phyloP scores from a whole-genome alignment of 2,888 invertebrate species.

The Cheilosia pagana region DNA sequence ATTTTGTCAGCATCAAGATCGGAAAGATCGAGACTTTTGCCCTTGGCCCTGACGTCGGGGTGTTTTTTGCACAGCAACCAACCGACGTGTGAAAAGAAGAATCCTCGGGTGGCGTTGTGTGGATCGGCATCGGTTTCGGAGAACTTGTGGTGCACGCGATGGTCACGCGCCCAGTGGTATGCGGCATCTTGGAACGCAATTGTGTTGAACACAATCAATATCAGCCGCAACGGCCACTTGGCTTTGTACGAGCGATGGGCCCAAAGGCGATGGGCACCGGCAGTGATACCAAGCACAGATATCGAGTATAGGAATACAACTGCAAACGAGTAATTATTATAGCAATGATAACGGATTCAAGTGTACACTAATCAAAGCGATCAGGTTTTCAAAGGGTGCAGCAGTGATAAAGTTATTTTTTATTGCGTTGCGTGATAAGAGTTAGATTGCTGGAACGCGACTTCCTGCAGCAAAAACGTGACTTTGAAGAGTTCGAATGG shows the following conservation, averaged over 20 bases:
- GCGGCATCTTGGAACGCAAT: slow-evolving; percentile 93
- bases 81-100: slow-evolving; percentile 97
- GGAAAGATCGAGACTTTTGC: slow-evolving; percentile 90
- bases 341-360: neutral
- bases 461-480: slow-evolving; percentile 17
- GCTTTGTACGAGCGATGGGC: slow-evolving; percentile 97
- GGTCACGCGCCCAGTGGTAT: slow-evolving; percentile 89
- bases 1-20: slow-evolving; percentile 92
- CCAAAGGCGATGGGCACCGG: slow-evolving; percentile 97
- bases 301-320: slow-evolving; percentile 76
- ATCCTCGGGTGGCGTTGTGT: slow-evolving; percentile 93
- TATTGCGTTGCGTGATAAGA: neutral
- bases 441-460: neutral
- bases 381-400: neutral
- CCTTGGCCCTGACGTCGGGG: slow-evolving; percentile 92
- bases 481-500: neutral
- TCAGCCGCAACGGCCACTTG: slow-evolving; percentile 90
- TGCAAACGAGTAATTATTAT: neutral
- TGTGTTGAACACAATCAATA: slow-evolving; percentile 91
- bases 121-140: slow-evolving; percentile 96
- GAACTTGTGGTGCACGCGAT: slow-evolving; percentile 94
- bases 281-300: slow-evolving; percentile 95
- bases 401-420: neutral
- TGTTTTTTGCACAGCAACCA: slow-evolving; percentile 95
- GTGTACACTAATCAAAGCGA: neutral